Conservation (phyloP, 2,797 vertebrate species). For the Melopsittacus undulatus region DNA sequence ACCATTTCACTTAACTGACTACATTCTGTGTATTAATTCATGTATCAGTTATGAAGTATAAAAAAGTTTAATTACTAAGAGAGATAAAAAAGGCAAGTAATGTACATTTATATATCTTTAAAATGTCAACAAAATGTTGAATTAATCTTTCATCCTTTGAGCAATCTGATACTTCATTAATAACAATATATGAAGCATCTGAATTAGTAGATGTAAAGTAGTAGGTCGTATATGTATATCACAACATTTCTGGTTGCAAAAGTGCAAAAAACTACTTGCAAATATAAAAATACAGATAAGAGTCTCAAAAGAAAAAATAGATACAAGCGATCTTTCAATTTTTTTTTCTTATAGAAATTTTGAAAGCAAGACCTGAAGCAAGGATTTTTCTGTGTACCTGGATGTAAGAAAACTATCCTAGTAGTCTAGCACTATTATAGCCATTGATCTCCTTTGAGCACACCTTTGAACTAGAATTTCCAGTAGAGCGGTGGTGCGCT, state of each 20-base stretch:
- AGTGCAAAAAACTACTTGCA: not conserved
- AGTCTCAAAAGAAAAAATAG: not conserved
- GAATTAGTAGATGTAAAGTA: not conserved
- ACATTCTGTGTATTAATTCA: not conserved
- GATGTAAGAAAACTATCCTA: not conserved
- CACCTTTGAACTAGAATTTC: not conserved
- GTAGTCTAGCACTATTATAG: not conserved
- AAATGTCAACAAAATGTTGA: not conserved
- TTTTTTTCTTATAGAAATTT: not conserved
- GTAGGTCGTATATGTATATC: not conserved
- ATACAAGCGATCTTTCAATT: not conserved
- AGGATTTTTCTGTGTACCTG: not conserved
- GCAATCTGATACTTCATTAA: not conserved
- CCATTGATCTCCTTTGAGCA: not conserved
- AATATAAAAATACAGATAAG: not conserved
- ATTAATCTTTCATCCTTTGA: not conserved
- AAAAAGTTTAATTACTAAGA: not conserved
- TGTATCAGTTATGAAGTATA: not conserved
- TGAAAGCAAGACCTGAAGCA: not conserved
- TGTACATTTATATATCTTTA: not conserved
- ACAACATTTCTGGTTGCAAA: not conserved
- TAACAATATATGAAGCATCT: not conserved
- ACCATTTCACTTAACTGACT: not conserved
- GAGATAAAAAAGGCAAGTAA: not conserved
- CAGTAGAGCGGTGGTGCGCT: not conserved